phyloP scores from a whole-genome alignment of 2,113 vertebrate genomes.

The Siniperca knerii region DNA sequence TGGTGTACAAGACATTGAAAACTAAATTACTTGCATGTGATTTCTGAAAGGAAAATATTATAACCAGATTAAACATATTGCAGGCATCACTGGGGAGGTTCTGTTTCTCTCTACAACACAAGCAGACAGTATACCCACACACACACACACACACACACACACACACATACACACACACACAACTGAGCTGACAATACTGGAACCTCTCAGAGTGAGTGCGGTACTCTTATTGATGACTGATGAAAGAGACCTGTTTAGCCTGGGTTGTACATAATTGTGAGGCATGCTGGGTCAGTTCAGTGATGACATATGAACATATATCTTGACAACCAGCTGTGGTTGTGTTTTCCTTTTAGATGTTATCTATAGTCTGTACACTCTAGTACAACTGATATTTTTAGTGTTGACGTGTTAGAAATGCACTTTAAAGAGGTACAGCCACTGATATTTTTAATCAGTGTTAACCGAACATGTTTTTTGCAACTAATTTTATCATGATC shows the following conservation, averaged over 20 bases:
- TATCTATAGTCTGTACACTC: not conserved
- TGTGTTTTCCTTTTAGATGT: slow-evolving; percentile 21
- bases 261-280: slow-evolving; percentile 20
- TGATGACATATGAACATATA: slow-evolving; percentile 12
- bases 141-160: slow-evolving; percentile 3
- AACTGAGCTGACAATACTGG: not conserved
- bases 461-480: not conserved
- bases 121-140: too few species aligned
- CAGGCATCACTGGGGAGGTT: not conserved
- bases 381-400: not conserved
- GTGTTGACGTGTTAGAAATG: not conserved
- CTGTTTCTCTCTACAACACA: not conserved
- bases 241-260: slow-evolving; percentile 33
- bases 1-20: not conserved
- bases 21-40: not conserved
- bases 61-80: not conserved
- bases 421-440: not conserved
- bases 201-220: not conserved
- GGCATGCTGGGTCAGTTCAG: not conserved
- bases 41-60: too few species aligned
- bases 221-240: slow-evolving; percentile 19
- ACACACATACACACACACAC: not conserved
- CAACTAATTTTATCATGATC: not conserved
- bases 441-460: not conserved
- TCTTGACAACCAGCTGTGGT: not conserved